Base-by-base conservation (phyloP, 2,113 vertebrate genomes). In the Scolopax mira region DNA sequence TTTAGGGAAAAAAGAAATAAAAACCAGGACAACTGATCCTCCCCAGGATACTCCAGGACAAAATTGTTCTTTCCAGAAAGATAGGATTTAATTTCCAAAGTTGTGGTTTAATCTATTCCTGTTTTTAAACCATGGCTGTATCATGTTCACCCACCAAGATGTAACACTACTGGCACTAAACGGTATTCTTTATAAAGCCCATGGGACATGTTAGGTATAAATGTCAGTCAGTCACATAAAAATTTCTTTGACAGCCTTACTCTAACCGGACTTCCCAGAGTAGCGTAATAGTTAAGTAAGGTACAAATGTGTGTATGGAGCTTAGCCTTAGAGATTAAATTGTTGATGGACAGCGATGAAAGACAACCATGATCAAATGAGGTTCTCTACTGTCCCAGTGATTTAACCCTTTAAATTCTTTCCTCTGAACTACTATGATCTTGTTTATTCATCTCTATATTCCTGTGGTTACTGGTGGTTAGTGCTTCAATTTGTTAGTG, bases 301-400 rank as follows among this genome's bases (percentile, higher is more conserved):
- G 72, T 81, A 85, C 31, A 93, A 97, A 88, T 78, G 69, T 93
- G 55, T 84, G 55, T n/a, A 61, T n/a, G 31, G 42, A 91, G 55
- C 42, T 95, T 48, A 88, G 55, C 51, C 57, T 91, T 69, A 37
- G 15, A 62, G 79, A 80, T 88, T 89, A 90, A 74, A 86, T 37
- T 86, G 79, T 57, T 94, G 91, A 96, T 79, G 28, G 85, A 94
- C 52, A 57, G 42, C 48, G 90, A 49, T 71, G 94, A 96, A 95
- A 95, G 85, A 80, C 41, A 85, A 90, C n/a, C 10, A 49, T n/a
- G 51, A 80, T 67, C 19, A 42, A 85, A 89, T 44, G 41, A 85
- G 33, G 4, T 7, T 86, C 3, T 73, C 27, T 48, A 17, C 48
- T 75, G 74, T n/a, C 31, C 18, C 52, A 77, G 37, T 33, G 35